Percentiles rank a stretch among this genome's conserved stretches.
phyloP scores from a whole-genome alignment of 2,797 vertebrate species.

The Pteropus rufus region DNA sequence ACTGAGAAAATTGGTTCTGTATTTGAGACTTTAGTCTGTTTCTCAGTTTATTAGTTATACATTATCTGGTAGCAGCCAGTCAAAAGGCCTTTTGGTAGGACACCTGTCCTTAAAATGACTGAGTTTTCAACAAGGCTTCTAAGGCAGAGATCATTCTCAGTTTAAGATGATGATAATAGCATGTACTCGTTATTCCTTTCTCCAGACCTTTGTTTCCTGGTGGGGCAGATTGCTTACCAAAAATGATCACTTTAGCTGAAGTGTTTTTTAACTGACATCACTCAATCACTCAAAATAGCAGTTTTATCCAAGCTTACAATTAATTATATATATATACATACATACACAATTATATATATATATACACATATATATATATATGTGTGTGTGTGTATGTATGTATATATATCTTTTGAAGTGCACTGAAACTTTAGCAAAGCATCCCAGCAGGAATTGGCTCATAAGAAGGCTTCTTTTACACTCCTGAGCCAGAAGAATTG shows the following conservation, averaged over 20 bases:
- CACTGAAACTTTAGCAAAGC: background rate
- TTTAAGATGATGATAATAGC: background rate
- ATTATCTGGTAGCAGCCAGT: background rate
- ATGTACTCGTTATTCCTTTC: background rate
- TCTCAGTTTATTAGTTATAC: slow-evolving; percentile 1
- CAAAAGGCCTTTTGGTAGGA: background rate
- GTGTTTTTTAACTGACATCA: slow-evolving; percentile 41
- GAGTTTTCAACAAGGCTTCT: background rate
- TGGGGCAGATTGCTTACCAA: background rate
- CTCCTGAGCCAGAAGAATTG: background rate
- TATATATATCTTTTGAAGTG: background rate
- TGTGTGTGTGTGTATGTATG: no score
- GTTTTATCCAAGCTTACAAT: slow-evolving; percentile 33
- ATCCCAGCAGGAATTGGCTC: background rate
- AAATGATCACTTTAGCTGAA: background rate
- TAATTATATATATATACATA: background rate
- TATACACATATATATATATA: no score
- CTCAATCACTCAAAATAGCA: slow-evolving; percentile 5
- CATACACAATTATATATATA: no score
- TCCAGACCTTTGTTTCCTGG: background rate
- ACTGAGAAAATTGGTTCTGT: background rate
- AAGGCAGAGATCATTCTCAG: background rate
- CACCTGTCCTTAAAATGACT: background rate
- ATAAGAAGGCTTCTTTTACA: background rate
- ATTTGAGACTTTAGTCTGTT: background rate